Evolutionary conservation across 2,113 vertebrate genomes (phyloP).

Genomic region (Callorhinus ursinus): DNA sequence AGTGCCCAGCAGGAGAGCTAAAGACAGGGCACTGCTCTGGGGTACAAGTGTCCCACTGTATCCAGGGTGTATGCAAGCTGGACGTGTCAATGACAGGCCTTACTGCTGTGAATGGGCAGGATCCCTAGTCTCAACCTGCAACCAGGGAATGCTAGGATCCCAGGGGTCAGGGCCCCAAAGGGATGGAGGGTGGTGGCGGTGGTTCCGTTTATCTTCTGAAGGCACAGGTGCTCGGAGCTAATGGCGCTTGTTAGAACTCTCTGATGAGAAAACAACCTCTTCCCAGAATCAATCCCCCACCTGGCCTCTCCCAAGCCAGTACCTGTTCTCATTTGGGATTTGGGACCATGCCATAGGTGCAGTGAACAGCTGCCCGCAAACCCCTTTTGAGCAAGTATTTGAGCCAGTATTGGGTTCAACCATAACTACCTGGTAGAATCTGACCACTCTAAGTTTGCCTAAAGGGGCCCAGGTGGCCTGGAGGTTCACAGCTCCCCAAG

Average conservation of each 20-base stretch:
- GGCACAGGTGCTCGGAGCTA: slow-evolving; percentile 64
- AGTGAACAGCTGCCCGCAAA: not conserved
- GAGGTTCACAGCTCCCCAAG: not conserved
- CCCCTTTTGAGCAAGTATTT: not conserved
- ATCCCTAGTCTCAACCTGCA: not conserved
- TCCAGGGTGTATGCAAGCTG: not conserved
- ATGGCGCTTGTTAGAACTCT: slow-evolving; percentile 48
- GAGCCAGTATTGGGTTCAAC: not conserved
- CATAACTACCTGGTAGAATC: not conserved
- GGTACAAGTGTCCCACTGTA: not conserved
- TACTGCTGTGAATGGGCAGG: not conserved
- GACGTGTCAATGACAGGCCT: not conserved
- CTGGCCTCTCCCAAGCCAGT: not conserved
- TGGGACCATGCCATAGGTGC: not conserved
- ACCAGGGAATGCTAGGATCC: not conserved
- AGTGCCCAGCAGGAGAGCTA: not conserved
- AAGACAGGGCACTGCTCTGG: not conserved
- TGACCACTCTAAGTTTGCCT: not conserved
- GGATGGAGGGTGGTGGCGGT: not conserved
- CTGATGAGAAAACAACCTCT: slow-evolving; percentile 67
- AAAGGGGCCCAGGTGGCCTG: not conserved
- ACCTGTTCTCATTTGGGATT: slow-evolving; percentile 22
- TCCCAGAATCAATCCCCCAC: slow-evolving; percentile 51
- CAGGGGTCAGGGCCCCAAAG: not conserved
- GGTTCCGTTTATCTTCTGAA: slow-evolving; percentile 39